Conservation (phyloP, 2,113 vertebrate species). For the Anas platyrhynchos region DNA sequence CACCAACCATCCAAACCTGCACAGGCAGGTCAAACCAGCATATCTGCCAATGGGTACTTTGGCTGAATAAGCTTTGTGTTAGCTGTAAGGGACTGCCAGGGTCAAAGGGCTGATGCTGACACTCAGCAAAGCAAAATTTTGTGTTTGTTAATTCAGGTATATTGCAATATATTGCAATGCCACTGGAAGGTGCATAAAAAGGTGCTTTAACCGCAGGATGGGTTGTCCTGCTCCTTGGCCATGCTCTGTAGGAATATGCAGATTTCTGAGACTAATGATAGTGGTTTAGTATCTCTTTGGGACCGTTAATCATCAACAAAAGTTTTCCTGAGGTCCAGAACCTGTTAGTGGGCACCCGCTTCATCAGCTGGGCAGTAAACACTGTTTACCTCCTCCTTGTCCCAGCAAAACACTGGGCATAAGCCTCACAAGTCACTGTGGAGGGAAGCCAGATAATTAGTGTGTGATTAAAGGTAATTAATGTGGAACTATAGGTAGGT, state of each 20-base stretch:
- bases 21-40: accelerated
- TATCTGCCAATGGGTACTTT: accelerated
- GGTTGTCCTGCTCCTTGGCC: not conserved
- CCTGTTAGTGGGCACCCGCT: not conserved
- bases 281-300: not conserved
- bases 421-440: not conserved
- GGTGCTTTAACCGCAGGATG: not conserved
- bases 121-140: not conserved
- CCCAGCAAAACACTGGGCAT: accelerated
- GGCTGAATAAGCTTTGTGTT: accelerated
- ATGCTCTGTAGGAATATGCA: not conserved
- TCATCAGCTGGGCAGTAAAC: not conserved
- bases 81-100: not conserved
- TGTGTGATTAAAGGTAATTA: not conserved
- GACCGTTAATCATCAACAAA: not conserved
- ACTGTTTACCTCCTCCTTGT: not conserved
- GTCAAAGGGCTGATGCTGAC: not conserved
- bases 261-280: not conserved
- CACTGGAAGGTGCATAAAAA: not conserved
- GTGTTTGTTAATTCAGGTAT: not conserved
- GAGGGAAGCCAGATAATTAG: not conserved
- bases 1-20: not conserved
- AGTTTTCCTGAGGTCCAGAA: not conserved
- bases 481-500: not conserved
- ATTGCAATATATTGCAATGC: not conserved